A percentile compares a stretch with the other conserved stretches of the same genome.
Conservation (phyloP, 2,797 vertebrate genomes). For the Miichthys miiuy region DNA sequence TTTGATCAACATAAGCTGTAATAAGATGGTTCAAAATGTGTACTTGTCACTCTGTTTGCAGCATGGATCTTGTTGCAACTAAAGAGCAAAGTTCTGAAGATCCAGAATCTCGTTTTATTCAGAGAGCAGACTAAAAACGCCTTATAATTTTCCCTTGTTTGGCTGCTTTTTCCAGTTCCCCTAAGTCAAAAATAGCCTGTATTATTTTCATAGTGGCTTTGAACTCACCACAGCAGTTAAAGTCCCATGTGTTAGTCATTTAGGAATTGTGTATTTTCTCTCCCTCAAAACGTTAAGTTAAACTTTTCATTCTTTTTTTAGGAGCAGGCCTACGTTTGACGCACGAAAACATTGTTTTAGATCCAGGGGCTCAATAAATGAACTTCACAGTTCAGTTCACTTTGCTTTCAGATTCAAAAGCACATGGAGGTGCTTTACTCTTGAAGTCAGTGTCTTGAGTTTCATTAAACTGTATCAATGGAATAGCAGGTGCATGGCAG, state of each 20-base stretch:
- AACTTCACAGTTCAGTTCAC: constrained; percentile 16
- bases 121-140: constrained; percentile 67
- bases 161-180: constrained; percentile 79
- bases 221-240: constrained; percentile 84
- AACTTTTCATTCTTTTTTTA: constrained; percentile 58
- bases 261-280: constrained; percentile 79
- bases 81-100: constrained; percentile 50
- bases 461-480: neutral
- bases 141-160: constrained; percentile 87
- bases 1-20: constrained; percentile 32
- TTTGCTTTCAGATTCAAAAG: neutral
- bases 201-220: constrained; percentile 87
- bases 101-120: constrained; percentile 65
- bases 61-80: constrained; percentile 10
- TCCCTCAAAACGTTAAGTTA: constrained; percentile 67
- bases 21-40: constrained; percentile 29
- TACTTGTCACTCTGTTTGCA: constrained; percentile 43
- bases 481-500: constrained; percentile 31
- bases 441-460: neutral
- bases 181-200: constrained; percentile 83
- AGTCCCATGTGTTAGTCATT: constrained; percentile 84
- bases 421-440: constrained; percentile 2
- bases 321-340: constrained; percentile 42
- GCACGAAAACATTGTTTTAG: constrained; percentile 55
- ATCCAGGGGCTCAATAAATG: constrained; percentile 28